A percentile compares a stretch with the other conserved stretches of the same genome.
phyloP scores from a whole-genome alignment of 2,797 vertebrate species.

The Tadarida brasiliensis region DNA sequence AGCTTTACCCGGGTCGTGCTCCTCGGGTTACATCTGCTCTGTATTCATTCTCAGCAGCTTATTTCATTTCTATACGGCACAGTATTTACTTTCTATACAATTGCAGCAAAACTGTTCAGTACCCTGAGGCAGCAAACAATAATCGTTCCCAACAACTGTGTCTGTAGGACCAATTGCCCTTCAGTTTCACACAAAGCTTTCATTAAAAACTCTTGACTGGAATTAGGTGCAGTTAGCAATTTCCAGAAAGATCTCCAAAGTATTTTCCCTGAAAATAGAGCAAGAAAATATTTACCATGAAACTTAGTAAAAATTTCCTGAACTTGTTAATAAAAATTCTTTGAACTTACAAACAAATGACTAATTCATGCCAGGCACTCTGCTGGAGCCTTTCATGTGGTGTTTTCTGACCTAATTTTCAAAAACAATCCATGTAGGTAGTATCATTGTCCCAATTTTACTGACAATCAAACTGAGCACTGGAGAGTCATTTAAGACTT shows the following conservation, averaged over 20 bases:
- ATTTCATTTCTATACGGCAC: slow-evolving; percentile 8
- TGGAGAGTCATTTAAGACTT: not conserved
- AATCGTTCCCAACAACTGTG: not conserved
- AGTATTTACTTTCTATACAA: slow-evolving; percentile 49
- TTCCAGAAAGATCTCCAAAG: slow-evolving; percentile 26
- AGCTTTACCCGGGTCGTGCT: not conserved
- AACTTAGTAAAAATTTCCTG: slow-evolving; percentile 49
- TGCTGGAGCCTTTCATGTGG: not conserved
- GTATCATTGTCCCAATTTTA: not conserved
- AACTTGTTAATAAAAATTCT: slow-evolving; percentile 12
- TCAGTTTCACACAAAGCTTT: slow-evolving; percentile 56
- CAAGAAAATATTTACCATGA: not conserved
- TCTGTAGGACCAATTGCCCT: slow-evolving; percentile 39
- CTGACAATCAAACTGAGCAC: not conserved
- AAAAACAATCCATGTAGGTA: not conserved
- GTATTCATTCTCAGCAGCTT: not conserved
- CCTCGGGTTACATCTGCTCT: not conserved
- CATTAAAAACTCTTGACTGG: slow-evolving; percentile 40
- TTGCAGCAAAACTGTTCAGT: not conserved
- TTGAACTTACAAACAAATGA: slow-evolving; percentile 19
- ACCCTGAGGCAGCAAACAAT: slow-evolving; percentile 28
- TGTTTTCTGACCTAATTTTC: not conserved
- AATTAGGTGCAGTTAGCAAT: slow-evolving; percentile 46
- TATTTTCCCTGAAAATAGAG: slow-evolving; percentile 54
- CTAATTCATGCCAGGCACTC: not conserved